Percentiles rank a stretch among this genome's conserved stretches.
Evolutionary conservation across 2,888 invertebrate species (phyloP).

Genomic region (Rhogogaster chlorosoma): DNA sequence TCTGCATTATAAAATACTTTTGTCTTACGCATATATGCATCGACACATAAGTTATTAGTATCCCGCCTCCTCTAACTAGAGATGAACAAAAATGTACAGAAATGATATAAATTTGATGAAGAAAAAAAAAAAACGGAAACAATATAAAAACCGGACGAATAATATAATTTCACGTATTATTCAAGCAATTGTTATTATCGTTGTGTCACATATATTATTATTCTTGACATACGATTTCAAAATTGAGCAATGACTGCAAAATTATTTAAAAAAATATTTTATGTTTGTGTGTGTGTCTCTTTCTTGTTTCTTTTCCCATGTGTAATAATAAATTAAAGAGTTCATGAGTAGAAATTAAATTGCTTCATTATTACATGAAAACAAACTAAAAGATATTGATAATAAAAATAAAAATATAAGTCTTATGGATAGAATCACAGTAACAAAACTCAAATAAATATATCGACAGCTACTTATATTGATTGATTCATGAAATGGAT

Average conservation of each 20-base stretch:
- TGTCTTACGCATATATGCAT: slow-evolving; percentile 5
- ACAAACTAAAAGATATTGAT: background rate
- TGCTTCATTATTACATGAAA: background rate
- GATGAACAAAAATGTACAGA: background rate
- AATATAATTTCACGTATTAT: background rate
- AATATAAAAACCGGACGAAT: background rate
- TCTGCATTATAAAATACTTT: slow-evolving; percentile 38
- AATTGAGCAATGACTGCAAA: slow-evolving; percentile 4
- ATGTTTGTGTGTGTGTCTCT: background rate
- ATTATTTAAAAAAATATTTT: background rate
- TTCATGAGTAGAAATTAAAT: background rate
- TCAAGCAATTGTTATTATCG: background rate
- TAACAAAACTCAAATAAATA: slow-evolving; percentile 37
- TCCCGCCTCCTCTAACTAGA: background rate
- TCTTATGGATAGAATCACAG: slow-evolving; percentile 39
- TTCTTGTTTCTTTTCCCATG: background rate
- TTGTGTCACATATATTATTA: background rate
- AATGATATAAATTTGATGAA: background rate
- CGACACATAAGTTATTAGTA: slow-evolving; percentile 21
- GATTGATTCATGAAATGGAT: slow-evolving; percentile 12
- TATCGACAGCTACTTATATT: slow-evolving; percentile 17
- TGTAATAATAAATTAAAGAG: background rate
- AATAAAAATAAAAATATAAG: background rate
- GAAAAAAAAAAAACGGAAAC: background rate
- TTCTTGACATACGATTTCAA: background rate